Percentiles rank a stretch among this genome's conserved stretches.
Evolutionary conservation across 2,113 vertebrate genomes (phyloP).

Genomic region (Mormyrus iriodes): DNA sequence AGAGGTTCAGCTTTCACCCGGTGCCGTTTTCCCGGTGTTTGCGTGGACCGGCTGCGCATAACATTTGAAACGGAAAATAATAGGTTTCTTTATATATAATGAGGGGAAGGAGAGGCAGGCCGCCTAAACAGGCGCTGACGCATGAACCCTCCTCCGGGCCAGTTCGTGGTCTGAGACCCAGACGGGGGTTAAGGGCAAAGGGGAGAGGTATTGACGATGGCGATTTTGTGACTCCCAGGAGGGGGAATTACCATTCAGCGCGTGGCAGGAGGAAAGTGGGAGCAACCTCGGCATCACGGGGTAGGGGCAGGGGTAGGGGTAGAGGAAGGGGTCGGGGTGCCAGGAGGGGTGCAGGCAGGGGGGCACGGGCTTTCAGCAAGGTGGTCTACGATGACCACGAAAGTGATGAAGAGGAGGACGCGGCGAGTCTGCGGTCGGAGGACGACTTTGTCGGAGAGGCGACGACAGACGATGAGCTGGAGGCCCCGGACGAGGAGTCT

Average conservation of each 20-base stretch:
- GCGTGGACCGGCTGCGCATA: conserved; percentile 35
- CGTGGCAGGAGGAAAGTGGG: conserved; percentile 78
- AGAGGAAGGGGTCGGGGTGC: conserved; percentile 68
- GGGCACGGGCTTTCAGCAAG: conserved; percentile 77
- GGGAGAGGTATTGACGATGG: conserved; percentile 71
- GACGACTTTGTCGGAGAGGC: conserved; percentile 74
- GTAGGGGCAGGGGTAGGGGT: conserved; percentile 64
- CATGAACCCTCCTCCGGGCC: conserved; percentile 74
- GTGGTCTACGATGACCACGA: conserved; percentile 92
- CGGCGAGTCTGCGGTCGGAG: conserved; percentile 68
- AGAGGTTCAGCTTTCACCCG: conserved; percentile 29
- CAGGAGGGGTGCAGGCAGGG: conserved; percentile 69
- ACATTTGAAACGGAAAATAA: conserved; percentile 60
- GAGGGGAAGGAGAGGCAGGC: conserved; percentile 90
- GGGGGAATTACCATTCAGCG: conserved; percentile 64
- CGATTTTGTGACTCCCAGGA: conserved; percentile 60
- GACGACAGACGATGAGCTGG: conserved; percentile 73
- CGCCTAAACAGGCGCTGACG: conserved; percentile 79
- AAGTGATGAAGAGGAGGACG: conserved; percentile 70
- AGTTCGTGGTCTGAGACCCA: conserved; percentile 75
- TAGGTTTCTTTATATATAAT: conserved; percentile 58
- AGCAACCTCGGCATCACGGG: conserved; percentile 65
- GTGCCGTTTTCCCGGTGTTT: conserved; percentile 42
- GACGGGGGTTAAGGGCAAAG: conserved; percentile 73
- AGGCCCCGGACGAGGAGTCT: conserved; percentile 69